Conservation (phyloP, 2,888 invertebrate species). For the Netelia melanura region DNA sequence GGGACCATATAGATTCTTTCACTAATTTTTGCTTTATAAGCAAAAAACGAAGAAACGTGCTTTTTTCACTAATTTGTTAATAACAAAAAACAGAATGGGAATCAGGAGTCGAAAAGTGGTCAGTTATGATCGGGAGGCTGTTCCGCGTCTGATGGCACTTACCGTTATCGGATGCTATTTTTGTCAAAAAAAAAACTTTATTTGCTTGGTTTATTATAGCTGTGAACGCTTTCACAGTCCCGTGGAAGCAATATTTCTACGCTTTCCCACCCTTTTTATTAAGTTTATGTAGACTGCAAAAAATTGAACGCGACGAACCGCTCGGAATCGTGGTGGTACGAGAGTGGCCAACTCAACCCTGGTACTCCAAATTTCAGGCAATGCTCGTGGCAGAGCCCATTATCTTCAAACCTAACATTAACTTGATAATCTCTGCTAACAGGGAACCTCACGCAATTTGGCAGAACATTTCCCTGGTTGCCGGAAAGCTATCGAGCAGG, state of each 20-base stretch:
- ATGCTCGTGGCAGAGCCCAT: slow-evolving; percentile 32
- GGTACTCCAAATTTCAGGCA: slow-evolving; percentile 52
- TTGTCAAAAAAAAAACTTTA: too few relatives aligned
- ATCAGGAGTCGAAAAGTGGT: too few relatives aligned
- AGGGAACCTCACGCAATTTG: slow-evolving; percentile 70
- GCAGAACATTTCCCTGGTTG: background rate
- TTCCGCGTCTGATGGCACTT: too few relatives aligned
- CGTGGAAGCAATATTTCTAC: slow-evolving; percentile 33
- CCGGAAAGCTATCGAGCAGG: slow-evolving; percentile 69
- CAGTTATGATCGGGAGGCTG: too few relatives aligned
- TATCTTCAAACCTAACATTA: too few relatives aligned
- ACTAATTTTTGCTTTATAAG: too few relatives aligned
- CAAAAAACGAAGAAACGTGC: too few relatives aligned
- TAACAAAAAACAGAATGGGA: too few relatives aligned
- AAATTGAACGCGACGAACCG: slow-evolving; percentile 50
- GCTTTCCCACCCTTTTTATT: slow-evolving; percentile 38
- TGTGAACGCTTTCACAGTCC: slow-evolving; percentile 51
- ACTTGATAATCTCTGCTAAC: slow-evolving; percentile 59
- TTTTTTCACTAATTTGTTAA: too few relatives aligned
- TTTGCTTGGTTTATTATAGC: background rate
- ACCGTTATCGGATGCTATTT: too few relatives aligned
- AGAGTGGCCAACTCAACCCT: slow-evolving; percentile 53
- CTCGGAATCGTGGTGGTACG: slow-evolving; percentile 52
- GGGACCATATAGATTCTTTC: too few relatives aligned
- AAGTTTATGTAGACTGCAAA: slow-evolving; percentile 39